Evolutionary conservation across 2,113 vertebrate species (phyloP).

Genomic region (Bos javanicus): DNA sequence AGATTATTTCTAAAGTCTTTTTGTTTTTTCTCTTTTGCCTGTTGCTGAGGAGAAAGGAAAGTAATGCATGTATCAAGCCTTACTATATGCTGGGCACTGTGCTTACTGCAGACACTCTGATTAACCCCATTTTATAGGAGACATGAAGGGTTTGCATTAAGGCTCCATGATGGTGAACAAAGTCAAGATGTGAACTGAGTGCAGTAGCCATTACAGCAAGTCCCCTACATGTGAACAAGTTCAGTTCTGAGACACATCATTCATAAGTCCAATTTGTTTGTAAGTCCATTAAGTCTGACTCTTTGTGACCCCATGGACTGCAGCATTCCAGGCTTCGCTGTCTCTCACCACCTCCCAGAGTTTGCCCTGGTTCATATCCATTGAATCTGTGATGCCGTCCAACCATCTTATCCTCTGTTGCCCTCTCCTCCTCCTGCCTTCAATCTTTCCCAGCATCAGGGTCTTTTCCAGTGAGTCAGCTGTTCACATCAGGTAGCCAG

Average conservation of each 20-base stretch:
- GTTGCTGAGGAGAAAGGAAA: background rate
- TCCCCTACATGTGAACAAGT: background rate
- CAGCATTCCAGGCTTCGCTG: background rate
- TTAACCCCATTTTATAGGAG: background rate
- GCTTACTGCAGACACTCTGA: background rate
- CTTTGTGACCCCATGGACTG: background rate
- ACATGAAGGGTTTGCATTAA: background rate
- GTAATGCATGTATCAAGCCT: background rate
- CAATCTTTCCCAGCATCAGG: background rate
- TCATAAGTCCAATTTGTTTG: background rate
- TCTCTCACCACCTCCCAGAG: background rate
- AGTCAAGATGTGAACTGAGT: background rate
- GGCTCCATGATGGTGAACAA: background rate
- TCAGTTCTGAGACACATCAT: background rate
- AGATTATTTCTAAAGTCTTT: background rate
- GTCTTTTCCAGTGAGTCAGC: background rate
- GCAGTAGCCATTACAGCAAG: background rate
- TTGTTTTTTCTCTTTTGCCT: background rate
- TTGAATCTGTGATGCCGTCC: background rate
- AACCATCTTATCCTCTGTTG: background rate
- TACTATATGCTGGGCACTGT: background rate
- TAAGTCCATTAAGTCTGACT: background rate
- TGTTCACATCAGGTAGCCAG: background rate
- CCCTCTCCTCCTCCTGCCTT: background rate
- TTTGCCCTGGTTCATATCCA: background rate